These are phyloP conservation scores for Cryptophagus acutangulus DNA, from an alignment of 2,888 invertebrate species.

Conservation along the genomic window DNA sequence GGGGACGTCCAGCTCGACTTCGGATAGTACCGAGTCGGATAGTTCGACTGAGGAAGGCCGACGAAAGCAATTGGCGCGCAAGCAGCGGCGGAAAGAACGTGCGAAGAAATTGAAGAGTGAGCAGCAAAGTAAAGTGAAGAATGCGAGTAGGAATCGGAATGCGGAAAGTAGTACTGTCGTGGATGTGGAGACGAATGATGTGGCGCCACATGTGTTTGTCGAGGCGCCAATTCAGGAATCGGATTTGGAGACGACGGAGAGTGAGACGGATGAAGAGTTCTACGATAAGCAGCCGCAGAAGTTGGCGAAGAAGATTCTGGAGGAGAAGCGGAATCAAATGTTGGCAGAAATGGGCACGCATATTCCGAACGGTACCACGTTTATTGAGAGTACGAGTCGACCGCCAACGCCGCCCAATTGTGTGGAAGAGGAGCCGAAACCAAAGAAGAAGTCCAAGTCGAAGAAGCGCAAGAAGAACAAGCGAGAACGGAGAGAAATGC, in stretches of 20 bases:
- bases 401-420: constrained; percentile 53
- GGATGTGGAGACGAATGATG: constrained; percentile 52
- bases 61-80: constrained; percentile 45
- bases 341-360: constrained; percentile 60
- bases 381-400: constrained; percentile 58
- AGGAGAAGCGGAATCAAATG: constrained; percentile 69
- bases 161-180: constrained; percentile 48
- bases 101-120: constrained; percentile 39
- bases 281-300: constrained; percentile 79
- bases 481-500: constrained; percentile 37
- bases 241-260: constrained; percentile 79
- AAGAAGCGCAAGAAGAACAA: constrained; percentile 52
- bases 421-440: constrained; percentile 50
- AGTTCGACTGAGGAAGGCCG: constrained; percentile 58
- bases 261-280: constrained; percentile 83
- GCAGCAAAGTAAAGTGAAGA: constrained; percentile 50
- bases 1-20: constrained; percentile 49
- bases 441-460: constrained; percentile 61
- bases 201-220: constrained; percentile 20
- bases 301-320: constrained; percentile 65
- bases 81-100: constrained; percentile 42
- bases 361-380: constrained; percentile 44
- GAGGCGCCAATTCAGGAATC: constrained; percentile 70
- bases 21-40: constrained; percentile 54
- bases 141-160: constrained; percentile 47